Evolutionary conservation across 2,113 vertebrate genomes (phyloP).

Genomic region (Bothrops jararaca): DNA sequence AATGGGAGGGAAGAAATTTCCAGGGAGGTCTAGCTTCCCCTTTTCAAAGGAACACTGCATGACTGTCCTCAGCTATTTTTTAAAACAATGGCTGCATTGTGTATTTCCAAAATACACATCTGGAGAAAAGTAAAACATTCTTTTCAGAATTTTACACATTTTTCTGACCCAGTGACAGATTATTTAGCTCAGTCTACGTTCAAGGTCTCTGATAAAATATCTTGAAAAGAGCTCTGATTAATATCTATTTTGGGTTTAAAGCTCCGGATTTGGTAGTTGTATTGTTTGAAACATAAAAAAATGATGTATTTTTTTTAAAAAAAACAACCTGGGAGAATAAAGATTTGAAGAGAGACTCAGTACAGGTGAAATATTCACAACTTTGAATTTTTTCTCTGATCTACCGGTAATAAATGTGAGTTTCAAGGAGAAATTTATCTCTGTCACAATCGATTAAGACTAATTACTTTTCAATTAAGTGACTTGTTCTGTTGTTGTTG

Average conservation of each 20-base stretch:
- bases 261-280: background rate
- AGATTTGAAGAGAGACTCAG: background rate
- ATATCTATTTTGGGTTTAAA: background rate
- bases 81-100: conserved; percentile 40
- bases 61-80: conserved; percentile 37
- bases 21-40: conserved; percentile 16
- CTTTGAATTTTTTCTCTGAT: background rate
- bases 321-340: background rate
- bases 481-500: background rate
- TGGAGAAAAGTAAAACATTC: conserved; percentile 51
- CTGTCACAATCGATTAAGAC: background rate
- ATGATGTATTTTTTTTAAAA: no score
- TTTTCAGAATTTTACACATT: conserved; percentile 47
- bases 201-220: background rate
- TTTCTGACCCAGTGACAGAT: conserved; percentile 54
- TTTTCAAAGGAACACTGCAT: conserved; percentile 46
- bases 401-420: background rate
- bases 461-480: background rate
- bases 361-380: background rate
- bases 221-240: background rate
- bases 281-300: background rate
- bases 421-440: background rate
- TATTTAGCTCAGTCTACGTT: conserved; percentile 45
- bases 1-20: conserved; percentile 39
- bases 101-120: background rate